These are phyloP conservation scores for Columba janthina DNA, from an alignment of 2,113 vertebrate genomes.

Conservation along the genomic window DNA sequence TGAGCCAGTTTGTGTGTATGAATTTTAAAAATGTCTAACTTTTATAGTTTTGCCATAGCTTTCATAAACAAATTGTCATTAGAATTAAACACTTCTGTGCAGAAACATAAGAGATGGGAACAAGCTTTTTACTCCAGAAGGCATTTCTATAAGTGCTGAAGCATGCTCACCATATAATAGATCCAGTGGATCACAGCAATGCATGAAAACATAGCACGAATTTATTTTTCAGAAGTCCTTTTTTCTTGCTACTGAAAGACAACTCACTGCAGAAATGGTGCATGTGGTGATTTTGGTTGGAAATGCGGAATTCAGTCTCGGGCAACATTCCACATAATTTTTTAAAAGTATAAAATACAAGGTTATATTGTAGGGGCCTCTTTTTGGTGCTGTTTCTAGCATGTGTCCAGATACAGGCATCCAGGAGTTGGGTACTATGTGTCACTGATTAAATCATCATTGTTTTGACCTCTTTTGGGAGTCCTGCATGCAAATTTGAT, in stretches of 20 bases:
- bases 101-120: neutral
- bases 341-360: neutral
- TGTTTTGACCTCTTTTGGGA: neutral
- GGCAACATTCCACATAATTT: neutral
- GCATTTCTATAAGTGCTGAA: neutral
- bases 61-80: neutral
- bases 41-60: neutral
- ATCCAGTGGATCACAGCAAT: neutral
- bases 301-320: neutral
- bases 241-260: neutral
- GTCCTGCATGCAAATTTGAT: neutral
- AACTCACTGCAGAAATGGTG: neutral
- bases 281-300: rapidly evolving
- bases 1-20: neutral
- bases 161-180: neutral
- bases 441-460: neutral
- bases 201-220: neutral
- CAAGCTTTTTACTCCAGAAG: neutral
- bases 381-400: neutral
- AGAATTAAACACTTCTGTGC: neutral
- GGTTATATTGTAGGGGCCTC: neutral
- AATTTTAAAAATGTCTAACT: neutral
- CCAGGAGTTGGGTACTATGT: neutral
- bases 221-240: neutral
- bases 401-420: neutral